Evolutionary conservation across 2,113 vertebrate genomes (phyloP), one percentile per base, ranked within the genome.

Genomic region (Lagenorhynchus albirostris): DNA sequence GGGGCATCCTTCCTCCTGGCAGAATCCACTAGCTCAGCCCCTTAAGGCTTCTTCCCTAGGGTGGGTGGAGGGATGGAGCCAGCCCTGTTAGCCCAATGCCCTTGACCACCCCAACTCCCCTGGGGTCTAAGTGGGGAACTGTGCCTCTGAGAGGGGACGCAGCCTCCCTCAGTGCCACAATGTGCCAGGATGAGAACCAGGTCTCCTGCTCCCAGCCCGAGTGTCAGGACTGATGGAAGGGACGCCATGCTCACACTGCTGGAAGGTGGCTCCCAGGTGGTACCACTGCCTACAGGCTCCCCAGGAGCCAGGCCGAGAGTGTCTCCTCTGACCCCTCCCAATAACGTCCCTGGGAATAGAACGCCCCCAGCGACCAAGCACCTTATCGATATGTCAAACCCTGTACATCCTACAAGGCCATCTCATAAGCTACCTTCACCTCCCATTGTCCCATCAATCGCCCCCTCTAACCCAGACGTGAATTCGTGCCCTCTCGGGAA

Each of bases 221-320:
- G 9, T 65, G 33, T 26, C 33, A 55, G 44, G 41, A 80, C 8
- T 71, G 23, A 23, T 31, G 50, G 33, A 60, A 77, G 1, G 9
- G 47, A 58, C 31, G 25, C 36, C 38, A 9, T 10, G 12, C 17
- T 68, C n/a, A 26, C 1, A 0, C 15, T 3, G 3, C 15, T 3
- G 2, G 20, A 79, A 73, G 11, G 20, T n/a, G 62, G 18, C 7
- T 53, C 55, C 23, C 33, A 38, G 41, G 53, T 41, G 20, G 29
- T 33, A 88, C 26, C 33, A 38, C 41, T 36, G 23, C 20, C 9
- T 84, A 50, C 31, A 44, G 38, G 50, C 21, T 38, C 36, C 20
- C 63, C 5, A 8, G 44, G 33, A 83, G 41, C 50, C 8, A 3
- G 21, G 55, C 33, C 23, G 36, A 15, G 23, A 55, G 55, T 44